Conservation (phyloP, 2,797 vertebrate genomes). For the Kryptopterus vitreolus region DNA sequence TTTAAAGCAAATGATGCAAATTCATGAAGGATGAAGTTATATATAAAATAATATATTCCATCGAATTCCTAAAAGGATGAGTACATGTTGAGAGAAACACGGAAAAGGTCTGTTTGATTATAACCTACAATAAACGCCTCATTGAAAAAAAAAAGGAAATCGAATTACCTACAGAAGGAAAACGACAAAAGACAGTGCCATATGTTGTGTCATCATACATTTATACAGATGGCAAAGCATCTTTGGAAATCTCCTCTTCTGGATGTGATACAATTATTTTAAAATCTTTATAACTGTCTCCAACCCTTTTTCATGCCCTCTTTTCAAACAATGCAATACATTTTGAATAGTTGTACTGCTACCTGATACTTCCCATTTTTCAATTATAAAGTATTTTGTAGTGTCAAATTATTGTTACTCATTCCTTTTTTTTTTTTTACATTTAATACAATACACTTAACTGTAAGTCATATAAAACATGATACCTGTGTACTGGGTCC, state of each 20-base stretch:
- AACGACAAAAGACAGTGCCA: not conserved
- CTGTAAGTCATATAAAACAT: slow-evolving; percentile 10
- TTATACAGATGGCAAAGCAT: not conserved
- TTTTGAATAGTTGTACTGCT: not conserved
- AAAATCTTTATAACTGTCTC: not conserved
- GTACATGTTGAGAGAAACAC: not conserved
- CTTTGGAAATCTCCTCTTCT: not conserved
- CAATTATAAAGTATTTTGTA: not conserved
- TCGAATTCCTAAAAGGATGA: not conserved
- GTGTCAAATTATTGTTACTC: not conserved
- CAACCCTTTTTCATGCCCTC: not conserved
- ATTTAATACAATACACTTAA: not conserved
- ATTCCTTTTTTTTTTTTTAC: not conserved
- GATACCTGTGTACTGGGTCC: slow-evolving; percentile 1
- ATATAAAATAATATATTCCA: not conserved
- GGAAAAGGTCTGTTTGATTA: not conserved
- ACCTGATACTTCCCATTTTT: not conserved
- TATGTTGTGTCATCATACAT: not conserved
- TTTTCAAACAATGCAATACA: not conserved
- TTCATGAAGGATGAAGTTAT: too few relatives aligned
- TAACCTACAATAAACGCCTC: not conserved
- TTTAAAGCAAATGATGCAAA: not conserved
- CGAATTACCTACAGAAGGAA: not conserved
- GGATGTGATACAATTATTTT: not conserved
- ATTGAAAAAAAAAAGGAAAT: not conserved